Evolutionary conservation across 2,113 vertebrate species (phyloP), one percentile per base, ranked within the genome.

Genomic region (Ceratotherium simum): DNA sequence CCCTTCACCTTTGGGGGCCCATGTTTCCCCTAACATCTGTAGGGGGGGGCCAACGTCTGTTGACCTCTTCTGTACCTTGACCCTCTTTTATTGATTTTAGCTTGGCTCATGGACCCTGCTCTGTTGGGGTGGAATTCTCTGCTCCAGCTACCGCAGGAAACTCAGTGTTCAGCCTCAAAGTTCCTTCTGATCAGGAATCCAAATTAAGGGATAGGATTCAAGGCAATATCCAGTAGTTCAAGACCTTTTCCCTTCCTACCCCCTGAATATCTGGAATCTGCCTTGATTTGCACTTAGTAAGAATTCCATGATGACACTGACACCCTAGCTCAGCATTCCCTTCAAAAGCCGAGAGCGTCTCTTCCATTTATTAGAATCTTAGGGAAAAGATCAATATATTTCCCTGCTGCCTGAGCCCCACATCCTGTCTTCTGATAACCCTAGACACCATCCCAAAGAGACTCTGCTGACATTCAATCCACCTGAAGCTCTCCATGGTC

Each of bases 51-150:
- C 42, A 42, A 42, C 42, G 5, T 42, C 42, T 56, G 23, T 8
- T 81, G 82, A 81, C 39, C 11, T 92, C n/a, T n/a, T 94, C 65
- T 80, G 81, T 39, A 91, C 85, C 54, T 92, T 79, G 86, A 67
- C 21, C 73, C 48, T 90, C 75, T 89, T 58, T 29, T 70, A 60
- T 82, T 58, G 87, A 92, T 54, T 91, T 94, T 58, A 39, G 27
- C 69, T 65, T 92, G 36, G 76, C 29, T 87, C 7, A 18, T 73
- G 10, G 25, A 27, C 54, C 16, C 2, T 0, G 10, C 60, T 6
- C 36, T 25, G 5, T 1, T 46, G 31, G 69, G 13, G 27, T 67
- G 31, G 69, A 83, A 95, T 64, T 81, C 42, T 73, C 81, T 42
- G 1, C 70, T 85, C 39, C 76, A 67, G 62, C 39, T 48, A 39